Conservation (phyloP, 1,140 invertebrate genomes). For the Ceratina australensis region DNA sequence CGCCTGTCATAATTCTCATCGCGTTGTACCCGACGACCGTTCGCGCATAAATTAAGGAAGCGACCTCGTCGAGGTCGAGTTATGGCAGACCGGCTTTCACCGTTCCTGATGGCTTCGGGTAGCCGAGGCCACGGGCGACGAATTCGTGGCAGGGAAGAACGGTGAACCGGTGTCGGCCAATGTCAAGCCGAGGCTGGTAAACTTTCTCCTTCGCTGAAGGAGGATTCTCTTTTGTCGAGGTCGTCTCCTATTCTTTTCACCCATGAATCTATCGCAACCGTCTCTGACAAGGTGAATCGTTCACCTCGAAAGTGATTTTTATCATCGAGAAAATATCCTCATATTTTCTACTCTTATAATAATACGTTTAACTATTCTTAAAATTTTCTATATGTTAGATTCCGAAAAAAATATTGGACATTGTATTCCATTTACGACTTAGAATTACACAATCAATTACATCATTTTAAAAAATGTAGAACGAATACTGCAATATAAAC, state of each 20-base stretch:
- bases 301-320: background rate
- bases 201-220: slow-evolving; percentile 44
- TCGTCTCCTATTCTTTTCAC: slow-evolving; percentile 16
- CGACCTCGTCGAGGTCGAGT: background rate
- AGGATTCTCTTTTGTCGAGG: slow-evolving; percentile 17
- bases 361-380: too few relatives aligned
- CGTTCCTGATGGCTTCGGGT: background rate
- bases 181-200: slow-evolving; percentile 23
- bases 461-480: too few relatives aligned
- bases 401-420: too few relatives aligned
- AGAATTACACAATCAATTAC: too few relatives aligned
- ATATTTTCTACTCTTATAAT: too few relatives aligned
- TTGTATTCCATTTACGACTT: too few relatives aligned
- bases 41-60: slow-evolving; percentile 1
- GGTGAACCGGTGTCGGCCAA: slow-evolving; percentile 37
- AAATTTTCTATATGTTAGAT: too few relatives aligned
- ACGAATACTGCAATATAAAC: too few relatives aligned
- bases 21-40: background rate
- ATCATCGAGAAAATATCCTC: too few relatives aligned
- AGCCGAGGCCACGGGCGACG: slow-evolving; percentile 8
- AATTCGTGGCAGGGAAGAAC: slow-evolving; percentile 45
- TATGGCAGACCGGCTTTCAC: slow-evolving; percentile 41
- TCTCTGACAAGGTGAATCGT: background rate
- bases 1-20: too few relatives aligned
- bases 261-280: slow-evolving; percentile 7